These are phyloP conservation scores for Hirundichthys speculiger DNA, from an alignment of 2,113 vertebrate genomes.

Conservation along the genomic window DNA sequence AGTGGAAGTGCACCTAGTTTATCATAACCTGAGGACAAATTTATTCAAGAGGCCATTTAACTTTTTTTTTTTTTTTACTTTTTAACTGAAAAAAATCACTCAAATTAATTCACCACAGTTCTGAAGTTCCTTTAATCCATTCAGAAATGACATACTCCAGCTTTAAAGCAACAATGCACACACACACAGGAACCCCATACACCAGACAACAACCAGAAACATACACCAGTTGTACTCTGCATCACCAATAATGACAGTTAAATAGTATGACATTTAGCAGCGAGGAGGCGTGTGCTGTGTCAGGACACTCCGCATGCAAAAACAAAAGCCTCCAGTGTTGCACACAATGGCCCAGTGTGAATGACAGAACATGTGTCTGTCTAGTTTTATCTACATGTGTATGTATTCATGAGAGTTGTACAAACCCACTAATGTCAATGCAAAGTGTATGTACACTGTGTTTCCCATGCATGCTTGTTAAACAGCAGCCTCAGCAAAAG, in stretches of 20 bases:
- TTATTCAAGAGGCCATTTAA: too few species aligned
- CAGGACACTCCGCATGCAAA: conserved; percentile 35
- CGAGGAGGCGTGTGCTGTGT: conserved; percentile 58
- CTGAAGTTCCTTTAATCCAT: too few species aligned
- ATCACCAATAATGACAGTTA: conserved; percentile 24
- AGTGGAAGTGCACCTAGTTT: too few species aligned
- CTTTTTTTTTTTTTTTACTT: too few species aligned
- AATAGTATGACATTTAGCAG: conserved; percentile 55
- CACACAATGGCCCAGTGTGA: conserved; percentile 64
- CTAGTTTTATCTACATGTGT: conserved; percentile 33
- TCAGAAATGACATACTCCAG: too few species aligned
- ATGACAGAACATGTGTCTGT: conserved; percentile 20
- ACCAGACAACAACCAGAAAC: neutral
- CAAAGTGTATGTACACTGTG: conserved; percentile 34
- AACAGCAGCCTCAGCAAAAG: conserved; percentile 18
- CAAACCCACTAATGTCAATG: conserved; percentile 38
- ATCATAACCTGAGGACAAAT: too few species aligned
- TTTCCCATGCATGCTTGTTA: conserved; percentile 32
- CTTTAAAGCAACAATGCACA: too few species aligned
- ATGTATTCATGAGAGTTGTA: conserved; percentile 20
- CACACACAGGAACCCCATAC: neutral
- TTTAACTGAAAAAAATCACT: too few species aligned
- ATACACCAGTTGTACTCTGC: neutral
- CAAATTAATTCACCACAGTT: too few species aligned
- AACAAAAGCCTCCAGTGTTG: conserved; percentile 51